Base-by-base conservation (phyloP, 2,888 invertebrate species). In the Tuta absoluta region DNA sequence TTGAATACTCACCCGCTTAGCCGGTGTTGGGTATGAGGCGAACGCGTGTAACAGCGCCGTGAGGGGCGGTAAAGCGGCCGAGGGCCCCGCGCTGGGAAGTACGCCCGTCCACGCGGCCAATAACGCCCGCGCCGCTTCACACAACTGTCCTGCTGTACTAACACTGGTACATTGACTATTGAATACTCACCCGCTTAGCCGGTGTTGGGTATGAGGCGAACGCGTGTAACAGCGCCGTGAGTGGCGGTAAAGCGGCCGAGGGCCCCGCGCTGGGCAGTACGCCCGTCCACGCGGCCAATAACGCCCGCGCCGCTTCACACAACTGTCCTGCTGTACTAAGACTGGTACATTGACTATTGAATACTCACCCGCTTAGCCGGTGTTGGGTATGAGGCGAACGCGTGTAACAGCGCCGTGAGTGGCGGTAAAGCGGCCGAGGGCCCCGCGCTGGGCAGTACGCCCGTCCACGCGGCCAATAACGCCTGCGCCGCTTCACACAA, bases 371-470 rank as follows among this genome's bases (percentile, higher is more conserved):
- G 90, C 69, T 92, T 91, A 28, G 86, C 80, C 4, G 75, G 74
- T 0, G 91, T 90, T 24, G 86, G 81, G 2, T 90, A 87, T 51
- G 82, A 81, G 2, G 85, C 81, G 69, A 91, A 90, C 19, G 90
- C 4, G 68, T 79, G 86, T 67, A 91, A 77, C 64, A 91, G 77
- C 63, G 81, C 83, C 0, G 89, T 88, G 70, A 91, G 87, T 49
- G 87, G 86, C 58, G 91, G 91, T 71, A 91, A 75, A 19, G 86
- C 82, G 37, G 66, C 71, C 49, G 73, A 75, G 11, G 89, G 86
- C 12, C 86, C 84, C 38, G 77, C 78, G 60, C 66, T 64, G 59
- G 75, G 72, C 71, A 80, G 80, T 65, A 78, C 78, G 60, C 66
- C n/a, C n/a, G n/a, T n/a, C 49, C 49, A 49, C 5, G 49, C 49